phyloP scores from a whole-genome alignment of 1,140 invertebrate genomes.

The Octopus bimaculoides region DNA sequence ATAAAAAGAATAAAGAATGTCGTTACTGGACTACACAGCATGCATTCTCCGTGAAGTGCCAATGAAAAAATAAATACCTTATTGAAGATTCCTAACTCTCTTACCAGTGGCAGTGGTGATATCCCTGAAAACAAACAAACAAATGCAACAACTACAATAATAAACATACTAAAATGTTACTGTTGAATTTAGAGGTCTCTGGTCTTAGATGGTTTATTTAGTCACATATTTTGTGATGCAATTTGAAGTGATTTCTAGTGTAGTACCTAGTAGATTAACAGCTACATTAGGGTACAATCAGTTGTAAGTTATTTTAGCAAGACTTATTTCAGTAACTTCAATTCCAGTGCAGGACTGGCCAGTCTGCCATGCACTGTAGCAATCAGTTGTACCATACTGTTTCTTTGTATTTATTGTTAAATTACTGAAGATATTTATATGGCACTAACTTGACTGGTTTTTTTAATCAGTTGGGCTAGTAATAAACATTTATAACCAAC shows the following conservation, averaged over 20 bases:
- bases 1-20: neutral
- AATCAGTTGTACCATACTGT: slow-evolving; percentile 10
- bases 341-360: slow-evolving; percentile 2
- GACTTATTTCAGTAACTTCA: neutral
- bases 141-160: no score
- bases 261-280: slow-evolving; percentile 1
- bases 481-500: slow-evolving; percentile 13
- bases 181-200: slow-evolving; percentile 3
- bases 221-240: slow-evolving; percentile 3
- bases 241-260: slow-evolving; percentile 8
- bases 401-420: slow-evolving; percentile 16
- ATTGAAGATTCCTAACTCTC: neutral
- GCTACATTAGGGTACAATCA: neutral
- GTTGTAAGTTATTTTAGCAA: slow-evolving; percentile 4
- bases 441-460: slow-evolving; percentile 9
- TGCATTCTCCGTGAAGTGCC: slow-evolving; percentile 13
- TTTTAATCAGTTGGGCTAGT: neutral
- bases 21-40: neutral
- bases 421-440: slow-evolving; percentile 13
- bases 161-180: neutral
- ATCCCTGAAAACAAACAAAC: neutral
- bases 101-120: slow-evolving; percentile 4
- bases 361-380: slow-evolving; percentile 9
- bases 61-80: neutral
- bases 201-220: neutral